These are phyloP conservation scores for Amblyraja radiata DNA, from an alignment of 2,797 vertebrate species.

Conservation along the genomic window DNA sequence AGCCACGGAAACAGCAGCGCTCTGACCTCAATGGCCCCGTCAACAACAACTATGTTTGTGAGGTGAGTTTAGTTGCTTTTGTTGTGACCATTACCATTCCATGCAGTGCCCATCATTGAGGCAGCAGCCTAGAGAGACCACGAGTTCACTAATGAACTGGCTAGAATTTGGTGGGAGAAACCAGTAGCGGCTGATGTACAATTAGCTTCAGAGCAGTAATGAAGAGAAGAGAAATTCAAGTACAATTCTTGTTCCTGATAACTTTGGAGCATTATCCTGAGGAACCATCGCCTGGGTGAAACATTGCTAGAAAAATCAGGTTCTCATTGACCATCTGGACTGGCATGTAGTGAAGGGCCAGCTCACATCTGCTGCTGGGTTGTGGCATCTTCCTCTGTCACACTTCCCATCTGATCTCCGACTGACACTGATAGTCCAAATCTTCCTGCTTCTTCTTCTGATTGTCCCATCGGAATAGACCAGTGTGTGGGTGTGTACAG, in stretches of 20 bases:
- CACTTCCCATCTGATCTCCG: too few relatives aligned
- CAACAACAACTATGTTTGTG: constrained; percentile 87
- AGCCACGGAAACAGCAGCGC: constrained; percentile 87
- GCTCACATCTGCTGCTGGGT: too few relatives aligned
- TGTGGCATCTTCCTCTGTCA: too few relatives aligned
- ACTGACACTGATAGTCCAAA: too few relatives aligned
- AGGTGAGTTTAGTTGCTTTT: constrained; percentile 60
- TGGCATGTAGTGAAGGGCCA: background rate
- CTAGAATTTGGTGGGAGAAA: background rate
- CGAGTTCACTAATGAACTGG: background rate
- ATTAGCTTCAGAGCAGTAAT: background rate
- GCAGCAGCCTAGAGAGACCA: background rate
- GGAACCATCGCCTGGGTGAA: background rate
- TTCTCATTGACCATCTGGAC: background rate
- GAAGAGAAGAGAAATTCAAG: background rate
- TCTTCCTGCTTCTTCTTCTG: background rate
- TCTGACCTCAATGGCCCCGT: constrained; percentile 89
- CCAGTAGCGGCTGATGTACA: too few relatives aligned
- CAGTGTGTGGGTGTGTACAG: background rate
- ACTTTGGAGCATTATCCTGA: background rate
- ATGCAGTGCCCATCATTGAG: background rate
- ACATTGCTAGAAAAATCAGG: background rate
- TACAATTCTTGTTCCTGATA: too few relatives aligned
- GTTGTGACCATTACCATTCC: background rate
- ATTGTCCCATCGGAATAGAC: background rate